Evolutionary conservation across 1,140 invertebrate genomes (phyloP).

Genomic region (Cephus cinctus): DNA sequence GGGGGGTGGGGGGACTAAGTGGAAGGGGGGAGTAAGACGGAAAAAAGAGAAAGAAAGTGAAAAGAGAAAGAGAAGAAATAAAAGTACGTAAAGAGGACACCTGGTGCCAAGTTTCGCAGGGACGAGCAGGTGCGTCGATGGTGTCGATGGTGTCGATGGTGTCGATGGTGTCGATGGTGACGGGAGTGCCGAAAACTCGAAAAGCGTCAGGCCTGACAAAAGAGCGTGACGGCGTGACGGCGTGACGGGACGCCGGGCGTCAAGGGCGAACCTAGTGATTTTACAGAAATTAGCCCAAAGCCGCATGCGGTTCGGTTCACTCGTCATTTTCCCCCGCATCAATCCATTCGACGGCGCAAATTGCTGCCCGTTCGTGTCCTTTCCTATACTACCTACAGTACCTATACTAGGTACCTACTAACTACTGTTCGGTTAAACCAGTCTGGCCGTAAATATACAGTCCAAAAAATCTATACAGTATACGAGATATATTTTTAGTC

Average conservation of each 20-base stretch:
- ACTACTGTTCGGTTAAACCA: too few relatives aligned
- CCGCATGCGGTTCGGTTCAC: slow-evolving; percentile 16
- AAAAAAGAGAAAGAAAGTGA: not conserved
- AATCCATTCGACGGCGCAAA: too few relatives aligned
- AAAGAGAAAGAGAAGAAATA: not conserved
- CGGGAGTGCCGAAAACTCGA: slow-evolving; percentile 8
- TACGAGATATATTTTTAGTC: too few relatives aligned
- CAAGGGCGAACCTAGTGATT: slow-evolving; percentile 29
- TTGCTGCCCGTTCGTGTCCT: too few relatives aligned
- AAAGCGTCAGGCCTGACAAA: slow-evolving; percentile 20
- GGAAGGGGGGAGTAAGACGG: not conserved
- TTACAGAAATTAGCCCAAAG: slow-evolving; percentile 32
- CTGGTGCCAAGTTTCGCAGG: not conserved
- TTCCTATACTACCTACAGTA: too few relatives aligned
- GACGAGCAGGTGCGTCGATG: not conserved
- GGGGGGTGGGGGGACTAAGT: too few relatives aligned
- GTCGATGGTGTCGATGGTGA: not conserved
- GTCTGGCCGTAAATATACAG: too few relatives aligned
- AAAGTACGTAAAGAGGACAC: not conserved
- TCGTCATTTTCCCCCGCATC: too few relatives aligned
- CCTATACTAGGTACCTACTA: too few relatives aligned
- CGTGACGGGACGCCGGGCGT: slow-evolving; percentile 25
- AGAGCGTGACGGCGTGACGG: slow-evolving; percentile 30
- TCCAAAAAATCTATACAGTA: too few relatives aligned
- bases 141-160: not conserved